Conservation (phyloP, 2,113 vertebrate genomes). For the Nannospalax galili region DNA sequence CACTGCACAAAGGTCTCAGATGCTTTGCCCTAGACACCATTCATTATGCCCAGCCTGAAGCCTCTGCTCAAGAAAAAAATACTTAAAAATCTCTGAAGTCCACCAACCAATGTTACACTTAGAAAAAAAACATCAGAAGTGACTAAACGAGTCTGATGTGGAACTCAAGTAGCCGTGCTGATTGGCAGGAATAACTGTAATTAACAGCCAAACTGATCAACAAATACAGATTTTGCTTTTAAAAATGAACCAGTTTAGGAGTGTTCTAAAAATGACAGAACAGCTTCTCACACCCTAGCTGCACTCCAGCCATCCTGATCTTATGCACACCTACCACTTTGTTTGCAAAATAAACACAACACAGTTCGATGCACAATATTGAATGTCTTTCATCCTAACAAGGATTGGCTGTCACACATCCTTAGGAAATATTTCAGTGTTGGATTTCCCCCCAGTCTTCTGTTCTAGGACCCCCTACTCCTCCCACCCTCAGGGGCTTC, state of each 20-base stretch:
- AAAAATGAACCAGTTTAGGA: background rate
- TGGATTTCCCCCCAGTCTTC: background rate
- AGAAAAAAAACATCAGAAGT: conserved; percentile 44
- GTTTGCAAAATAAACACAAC: conserved; percentile 9
- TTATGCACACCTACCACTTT: background rate
- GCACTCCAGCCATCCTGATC: background rate
- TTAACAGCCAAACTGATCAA: background rate
- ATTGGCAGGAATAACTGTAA: conserved; percentile 1
- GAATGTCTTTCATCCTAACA: background rate
- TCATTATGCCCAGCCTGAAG: background rate
- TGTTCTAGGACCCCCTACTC: background rate
- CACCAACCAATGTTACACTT: background rate
- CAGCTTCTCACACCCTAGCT: background rate
- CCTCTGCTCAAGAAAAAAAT: conserved; percentile 35
- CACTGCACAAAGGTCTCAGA: background rate
- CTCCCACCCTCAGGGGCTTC: background rate
- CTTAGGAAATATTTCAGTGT: background rate
- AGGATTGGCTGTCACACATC: background rate
- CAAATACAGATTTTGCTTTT: background rate
- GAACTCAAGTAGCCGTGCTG: background rate
- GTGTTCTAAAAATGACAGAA: conserved; percentile 4
- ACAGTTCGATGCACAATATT: too few relatives aligned
- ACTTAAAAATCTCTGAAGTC: background rate
- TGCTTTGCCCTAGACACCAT: background rate
- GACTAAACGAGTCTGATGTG: background rate